Conservation (phyloP, 2,797 vertebrate species). For the Potorous gilbertii region DNA sequence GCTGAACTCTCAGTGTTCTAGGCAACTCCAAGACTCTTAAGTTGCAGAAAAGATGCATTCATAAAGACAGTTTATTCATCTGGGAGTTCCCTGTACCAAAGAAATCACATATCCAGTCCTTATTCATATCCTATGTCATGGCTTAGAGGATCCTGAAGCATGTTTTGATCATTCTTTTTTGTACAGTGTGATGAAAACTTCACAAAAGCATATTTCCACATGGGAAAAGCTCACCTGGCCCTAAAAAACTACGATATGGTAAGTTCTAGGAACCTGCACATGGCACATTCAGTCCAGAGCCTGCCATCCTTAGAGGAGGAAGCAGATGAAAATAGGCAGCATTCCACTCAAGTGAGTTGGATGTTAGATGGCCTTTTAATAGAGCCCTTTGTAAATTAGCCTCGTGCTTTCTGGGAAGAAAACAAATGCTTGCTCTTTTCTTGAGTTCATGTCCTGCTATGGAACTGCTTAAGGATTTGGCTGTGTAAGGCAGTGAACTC, state of each 20-base stretch:
- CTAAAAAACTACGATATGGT: constrained; percentile 89
- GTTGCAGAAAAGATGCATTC: not conserved
- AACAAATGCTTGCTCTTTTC: not conserved
- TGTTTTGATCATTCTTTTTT: constrained; percentile 60
- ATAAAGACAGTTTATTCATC: not conserved
- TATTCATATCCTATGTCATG: not conserved
- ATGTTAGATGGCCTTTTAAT: not conserved
- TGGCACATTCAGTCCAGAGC: not conserved
- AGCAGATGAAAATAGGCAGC: not conserved
- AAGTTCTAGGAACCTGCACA: constrained; percentile 26
- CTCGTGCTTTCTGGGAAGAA: not conserved
- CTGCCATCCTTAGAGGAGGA: not conserved
- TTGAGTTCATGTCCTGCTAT: not conserved
- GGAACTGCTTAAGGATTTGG: not conserved
- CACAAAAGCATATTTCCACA: constrained; percentile 91
- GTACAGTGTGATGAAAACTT: constrained; percentile 90
- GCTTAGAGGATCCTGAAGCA: not conserved
- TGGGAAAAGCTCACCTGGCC: constrained; percentile 91
- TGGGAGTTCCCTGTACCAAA: not conserved
- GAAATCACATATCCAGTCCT: not conserved
- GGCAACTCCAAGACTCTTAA: not conserved
- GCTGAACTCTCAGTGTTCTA: not conserved
- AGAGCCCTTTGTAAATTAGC: not conserved
- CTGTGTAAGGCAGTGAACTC: not conserved
- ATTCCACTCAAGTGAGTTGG: not conserved